Evolutionary conservation across 1,140 invertebrate genomes (phyloP), one percentile per base, ranked within the genome.

Genomic region (Oscheius sp.): DNA sequence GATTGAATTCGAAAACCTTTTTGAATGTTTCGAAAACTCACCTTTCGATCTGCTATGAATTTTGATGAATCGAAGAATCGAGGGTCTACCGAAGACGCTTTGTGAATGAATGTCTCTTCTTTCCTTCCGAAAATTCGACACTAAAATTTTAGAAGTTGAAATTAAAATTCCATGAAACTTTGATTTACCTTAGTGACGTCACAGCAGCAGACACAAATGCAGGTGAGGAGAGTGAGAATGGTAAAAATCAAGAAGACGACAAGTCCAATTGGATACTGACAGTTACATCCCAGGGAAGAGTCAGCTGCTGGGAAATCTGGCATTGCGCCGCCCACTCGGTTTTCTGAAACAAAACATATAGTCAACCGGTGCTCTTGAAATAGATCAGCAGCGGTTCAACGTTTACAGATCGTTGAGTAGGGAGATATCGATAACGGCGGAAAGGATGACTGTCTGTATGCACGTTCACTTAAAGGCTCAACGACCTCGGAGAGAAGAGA

Each of bases 191-290:
- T 26, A 26, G 45, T 49, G 45, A 68, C 49, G 31, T 68, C 66
- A 36, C 34, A 58, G 26, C 66, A 68, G 20, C 66, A 68, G 52
- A 68, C 66, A 58, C 66, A 68, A 55, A 68, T 68, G 38, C 66
- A 68, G 13, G 52, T 49, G 18, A 68, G 20, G 35, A 68, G 29
- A 23, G 45, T 45, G 20, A 58, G 13, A 68, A 68, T 68, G 23
- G 66, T 68, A 28, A 68, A 68, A 35, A 68, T 58, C 1, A 68
- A 52, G n/a, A 68, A 68, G 7, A 68, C 52, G 15, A 68, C 66
- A 15, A 68, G 34, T 23, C 66, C 66, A 28, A 68, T 68, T 0
- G 66, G 66, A 68, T 68, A 68, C 2, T 68, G 66, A 58, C 66
- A 68, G 20, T 68, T 68, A 32, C 66, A 68, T 7, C 49, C 49